A percentile compares a stretch with the other conserved stretches of the same genome.
Evolutionary conservation across 1,140 invertebrate species (phyloP).

Genomic region (Rhyacophila brunnea): DNA sequence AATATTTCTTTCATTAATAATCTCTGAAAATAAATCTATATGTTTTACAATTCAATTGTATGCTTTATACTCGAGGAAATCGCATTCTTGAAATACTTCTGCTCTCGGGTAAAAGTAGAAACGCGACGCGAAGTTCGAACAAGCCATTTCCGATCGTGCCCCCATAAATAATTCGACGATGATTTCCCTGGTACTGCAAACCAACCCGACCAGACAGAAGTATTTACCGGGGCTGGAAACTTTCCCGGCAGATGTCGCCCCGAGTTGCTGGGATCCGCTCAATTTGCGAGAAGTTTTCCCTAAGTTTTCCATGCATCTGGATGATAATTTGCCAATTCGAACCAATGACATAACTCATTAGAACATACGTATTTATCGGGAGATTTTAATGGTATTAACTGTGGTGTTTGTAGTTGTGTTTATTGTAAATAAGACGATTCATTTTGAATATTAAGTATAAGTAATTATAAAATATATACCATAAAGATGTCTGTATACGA

Average conservation of each 20-base stretch:
- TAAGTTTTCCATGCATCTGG: conserved; percentile 1
- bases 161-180: not conserved
- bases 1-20: too few species aligned
- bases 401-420: too few species aligned
- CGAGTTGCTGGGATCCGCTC: not conserved
- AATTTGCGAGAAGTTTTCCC: not conserved
- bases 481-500: too few species aligned
- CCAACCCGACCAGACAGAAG: not conserved
- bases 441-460: too few species aligned
- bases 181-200: not conserved
- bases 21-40: too few species aligned
- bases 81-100: too few species aligned
- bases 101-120: not conserved
- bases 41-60: too few species aligned
- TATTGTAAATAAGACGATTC: too few species aligned
- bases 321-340: conserved; percentile 2
- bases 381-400: too few species aligned
- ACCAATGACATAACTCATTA: not conserved
- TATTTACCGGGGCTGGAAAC: not conserved
- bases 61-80: too few species aligned
- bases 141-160: not conserved
- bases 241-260: not conserved
- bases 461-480: too few species aligned
- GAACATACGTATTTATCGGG: too few species aligned
- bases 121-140: not conserved